These are phyloP conservation scores for Saccopteryx leptura DNA, from an alignment of 2,113 vertebrate species.

Conservation along the genomic window DNA sequence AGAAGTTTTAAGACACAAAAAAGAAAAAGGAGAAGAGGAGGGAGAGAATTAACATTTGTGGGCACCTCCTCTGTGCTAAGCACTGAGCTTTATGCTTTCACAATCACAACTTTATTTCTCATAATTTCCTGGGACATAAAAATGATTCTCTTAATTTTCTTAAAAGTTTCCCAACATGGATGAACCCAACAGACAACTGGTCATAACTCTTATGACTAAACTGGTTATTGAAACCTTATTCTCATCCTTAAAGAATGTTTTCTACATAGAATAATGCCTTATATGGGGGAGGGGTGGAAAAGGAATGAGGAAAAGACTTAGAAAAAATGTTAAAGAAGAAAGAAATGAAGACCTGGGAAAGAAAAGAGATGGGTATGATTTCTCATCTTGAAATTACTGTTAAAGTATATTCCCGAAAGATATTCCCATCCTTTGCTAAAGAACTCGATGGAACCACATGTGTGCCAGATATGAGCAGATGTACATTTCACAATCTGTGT, in stretches of 20 bases:
- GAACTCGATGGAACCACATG: background rate
- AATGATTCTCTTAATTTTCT: conserved; percentile 4
- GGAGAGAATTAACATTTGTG: background rate
- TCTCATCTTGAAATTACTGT: background rate
- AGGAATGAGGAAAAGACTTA: background rate
- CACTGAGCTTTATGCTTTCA: background rate
- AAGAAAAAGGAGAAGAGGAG: background rate
- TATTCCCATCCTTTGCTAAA: background rate
- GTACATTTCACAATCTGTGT: background rate
- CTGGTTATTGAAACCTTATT: background rate
- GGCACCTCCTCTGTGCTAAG: background rate
- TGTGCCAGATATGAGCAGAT: background rate
- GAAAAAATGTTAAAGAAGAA: background rate
- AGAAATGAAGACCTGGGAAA: background rate
- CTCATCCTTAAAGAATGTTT: background rate
- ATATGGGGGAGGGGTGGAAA: background rate
- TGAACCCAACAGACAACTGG: background rate
- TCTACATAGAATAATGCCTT: background rate
- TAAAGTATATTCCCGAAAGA: background rate
- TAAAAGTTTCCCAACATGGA: background rate
- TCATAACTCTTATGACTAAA: background rate
- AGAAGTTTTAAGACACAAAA: conserved; percentile 2
- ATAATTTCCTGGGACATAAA: background rate
- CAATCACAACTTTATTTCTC: background rate
- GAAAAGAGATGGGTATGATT: background rate